A percentile compares a stretch with the other conserved stretches of the same genome.
Conservation (phyloP, 2,888 invertebrate species). For the Lepidochitona cinerea region DNA sequence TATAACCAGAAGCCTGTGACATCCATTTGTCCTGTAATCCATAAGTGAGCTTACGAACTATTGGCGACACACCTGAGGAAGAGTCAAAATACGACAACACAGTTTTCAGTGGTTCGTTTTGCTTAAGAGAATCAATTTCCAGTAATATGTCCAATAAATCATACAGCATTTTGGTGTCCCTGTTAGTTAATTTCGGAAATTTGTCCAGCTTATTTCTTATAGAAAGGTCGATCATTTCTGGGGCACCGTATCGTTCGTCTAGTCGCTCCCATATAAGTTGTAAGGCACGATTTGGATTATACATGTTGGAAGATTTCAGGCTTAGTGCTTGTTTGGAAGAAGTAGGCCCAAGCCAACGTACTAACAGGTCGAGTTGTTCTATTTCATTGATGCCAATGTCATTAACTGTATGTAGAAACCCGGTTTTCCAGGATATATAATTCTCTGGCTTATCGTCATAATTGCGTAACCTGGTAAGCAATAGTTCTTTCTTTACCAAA, state of each 20-base stretch:
- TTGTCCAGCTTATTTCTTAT: slow-evolving; percentile 14
- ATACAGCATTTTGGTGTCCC: slow-evolving; percentile 20
- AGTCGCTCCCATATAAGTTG: slow-evolving; percentile 19
- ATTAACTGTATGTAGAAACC: slow-evolving; percentile 17
- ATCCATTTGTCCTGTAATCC: slow-evolving; percentile 22
- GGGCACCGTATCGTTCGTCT: slow-evolving; percentile 17
- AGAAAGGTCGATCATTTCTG: slow-evolving; percentile 17
- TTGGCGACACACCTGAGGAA: slow-evolving; percentile 23
- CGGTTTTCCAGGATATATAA: slow-evolving; percentile 25
- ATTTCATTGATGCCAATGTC: slow-evolving; percentile 17
- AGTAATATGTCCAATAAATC: slow-evolving; percentile 24
- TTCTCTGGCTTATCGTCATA: slow-evolving; percentile 30
- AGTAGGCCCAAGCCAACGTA: slow-evolving; percentile 26
- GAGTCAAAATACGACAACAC: slow-evolving; percentile 25
- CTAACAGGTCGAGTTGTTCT: slow-evolving; percentile 29
- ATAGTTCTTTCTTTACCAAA: slow-evolving; percentile 23
- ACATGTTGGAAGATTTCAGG: slow-evolving; percentile 11
- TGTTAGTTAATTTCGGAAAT: slow-evolving; percentile 18
- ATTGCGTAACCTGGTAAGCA: slow-evolving; percentile 18
- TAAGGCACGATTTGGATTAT: slow-evolving; percentile 10
- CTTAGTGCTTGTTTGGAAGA: slow-evolving; percentile 23
- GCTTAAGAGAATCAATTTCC: slow-evolving; percentile 23
- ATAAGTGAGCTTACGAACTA: slow-evolving; percentile 23
- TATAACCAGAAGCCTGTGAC: slow-evolving; percentile 15
- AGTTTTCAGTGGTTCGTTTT: slow-evolving; percentile 13